Evolutionary conservation across 1,140 invertebrate genomes (phyloP).

Genomic region (Triops longicaudatus): DNA sequence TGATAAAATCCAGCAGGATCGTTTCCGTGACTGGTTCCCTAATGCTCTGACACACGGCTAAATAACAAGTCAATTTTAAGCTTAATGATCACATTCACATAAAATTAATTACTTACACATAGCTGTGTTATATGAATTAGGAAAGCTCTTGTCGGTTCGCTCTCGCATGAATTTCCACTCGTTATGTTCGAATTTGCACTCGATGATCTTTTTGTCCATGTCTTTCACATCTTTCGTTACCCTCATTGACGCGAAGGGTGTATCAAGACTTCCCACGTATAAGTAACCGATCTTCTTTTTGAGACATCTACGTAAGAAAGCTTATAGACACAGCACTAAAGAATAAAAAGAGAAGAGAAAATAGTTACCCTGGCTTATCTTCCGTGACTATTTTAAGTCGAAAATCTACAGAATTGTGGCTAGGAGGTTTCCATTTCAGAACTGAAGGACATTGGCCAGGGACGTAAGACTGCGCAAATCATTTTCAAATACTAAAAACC

Average conservation of each 20-base stretch:
- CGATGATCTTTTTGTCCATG: conserved; percentile 88
- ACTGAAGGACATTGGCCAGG: conserved; percentile 71
- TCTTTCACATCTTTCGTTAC: conserved; percentile 64
- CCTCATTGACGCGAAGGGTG: conserved; percentile 65
- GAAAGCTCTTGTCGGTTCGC: conserved; percentile 92
- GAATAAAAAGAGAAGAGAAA: conserved; percentile 5
- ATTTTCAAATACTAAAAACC: conserved; percentile 29
- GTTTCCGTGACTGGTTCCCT: conserved; percentile 70
- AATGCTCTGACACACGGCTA: conserved; percentile 50
- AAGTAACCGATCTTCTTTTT: conserved; percentile 63
- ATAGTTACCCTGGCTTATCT: conserved; percentile 57
- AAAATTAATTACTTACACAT: conserved; percentile 46
- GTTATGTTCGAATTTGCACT: conserved; percentile 66
- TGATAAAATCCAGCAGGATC: conserved; percentile 62
- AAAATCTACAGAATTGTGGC: conserved; percentile 94
- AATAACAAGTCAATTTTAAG: conserved; percentile 28
- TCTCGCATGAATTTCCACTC: conserved; percentile 94
- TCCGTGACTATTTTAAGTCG: conserved; percentile 69
- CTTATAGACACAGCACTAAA: conserved; percentile 18
- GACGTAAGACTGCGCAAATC: conserved; percentile 60
- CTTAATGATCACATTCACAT: not conserved
- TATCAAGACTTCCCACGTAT: conserved; percentile 61
- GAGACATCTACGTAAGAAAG: conserved; percentile 53
- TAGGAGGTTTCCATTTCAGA: conserved; percentile 94
- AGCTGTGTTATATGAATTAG: conserved; percentile 79